Base-by-base conservation (phyloP, 2,888 invertebrate genomes). In the Podotricha telesiphe region DNA sequence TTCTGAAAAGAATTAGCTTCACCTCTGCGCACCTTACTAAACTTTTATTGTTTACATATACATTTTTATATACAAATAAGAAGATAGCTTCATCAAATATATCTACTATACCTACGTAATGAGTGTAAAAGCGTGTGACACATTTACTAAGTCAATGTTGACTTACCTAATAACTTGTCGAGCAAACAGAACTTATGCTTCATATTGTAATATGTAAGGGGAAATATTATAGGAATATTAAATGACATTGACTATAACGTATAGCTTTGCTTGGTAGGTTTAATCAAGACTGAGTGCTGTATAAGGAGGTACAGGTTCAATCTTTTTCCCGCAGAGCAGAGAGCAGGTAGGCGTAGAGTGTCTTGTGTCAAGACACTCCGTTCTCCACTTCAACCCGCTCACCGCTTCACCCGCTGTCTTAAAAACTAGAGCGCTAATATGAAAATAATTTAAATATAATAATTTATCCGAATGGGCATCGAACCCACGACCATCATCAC, bases 141-240 rank as follows among this genome's bases (percentile, higher is more conserved):
- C 58, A 58, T 45, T 58, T 56, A 63, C 55, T 48, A 22, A 20
- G 55, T 45, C 62, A 65, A 71, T 63, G 42, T 71, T 71, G 58
- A 65, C 62, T 63, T 62, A 45, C 56, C 22, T 71, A 71, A 69
- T 71, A 66, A 68, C 65, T 71, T 63, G 40, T 58, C 56, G 56
- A 58, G 45, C 63, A 63, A 71, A 68, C 65, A 65, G 47, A 59
- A 59, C 42, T 59, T 59, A 45, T 15, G 42, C 22, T 45, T 7
- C 42, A 59, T 22, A 45, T 59, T 45, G n/a, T 45, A 45, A 59
- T 45, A 59, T 59, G 11, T 45, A 28, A 28, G 22, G 15, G n/a
- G 28, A 45, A n/a, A 59, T 42, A 20, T 42, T 58, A 58, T 20
- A 15, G n/a, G n/a, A 58, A 59, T 22, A 45, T 59, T 22, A 42